Percentiles rank a stretch among this genome's conserved stretches.
Conservation (phyloP, 2,888 invertebrate species). For the Elegia similella region DNA sequence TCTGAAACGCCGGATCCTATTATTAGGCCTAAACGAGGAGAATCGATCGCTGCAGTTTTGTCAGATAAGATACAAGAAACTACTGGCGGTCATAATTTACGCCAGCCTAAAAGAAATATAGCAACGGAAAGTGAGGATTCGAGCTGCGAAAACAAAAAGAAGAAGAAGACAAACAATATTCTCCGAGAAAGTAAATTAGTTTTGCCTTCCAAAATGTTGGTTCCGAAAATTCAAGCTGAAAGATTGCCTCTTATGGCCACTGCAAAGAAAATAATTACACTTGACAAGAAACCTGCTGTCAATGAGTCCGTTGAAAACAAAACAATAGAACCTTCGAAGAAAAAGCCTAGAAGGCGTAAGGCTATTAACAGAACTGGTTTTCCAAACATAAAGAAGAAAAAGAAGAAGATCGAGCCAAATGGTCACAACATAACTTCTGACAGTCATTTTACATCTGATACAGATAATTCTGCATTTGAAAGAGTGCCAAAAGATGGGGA, state of each 20-base stretch:
- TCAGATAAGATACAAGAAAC: conserved; percentile 76
- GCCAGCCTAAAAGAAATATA: conserved; percentile 69
- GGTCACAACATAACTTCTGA: conserved; percentile 51
- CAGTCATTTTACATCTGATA: conserved; percentile 64
- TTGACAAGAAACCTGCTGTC: conserved; percentile 51
- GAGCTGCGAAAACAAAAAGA: conserved; percentile 64
- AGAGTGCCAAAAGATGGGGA: conserved; percentile 87
- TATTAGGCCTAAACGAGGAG: conserved; percentile 68
- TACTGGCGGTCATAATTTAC: conserved; percentile 68
- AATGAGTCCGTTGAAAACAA: conserved; percentile 51
- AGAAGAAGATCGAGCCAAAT: conserved; percentile 82
- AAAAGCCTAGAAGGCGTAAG: conserved; percentile 85
- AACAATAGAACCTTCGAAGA: conserved; percentile 49
- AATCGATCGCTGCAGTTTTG: conserved; percentile 72
- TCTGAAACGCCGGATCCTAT: conserved; percentile 66
- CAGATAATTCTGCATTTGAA: conserved; percentile 81
- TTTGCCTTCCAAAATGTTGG: conserved; percentile 60
- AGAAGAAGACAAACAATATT: conserved; percentile 64
- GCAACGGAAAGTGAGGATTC: conserved; percentile 59
- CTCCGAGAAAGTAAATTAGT: conserved; percentile 74
- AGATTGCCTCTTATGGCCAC: conserved; percentile 50
- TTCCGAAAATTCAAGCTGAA: conserved; percentile 69
- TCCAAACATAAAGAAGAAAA: conserved; percentile 91
- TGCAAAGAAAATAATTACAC: conserved; percentile 47
- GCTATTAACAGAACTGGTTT: conserved; percentile 94